phyloP scores from a whole-genome alignment of 2,888 invertebrate species.

The Drosophila anceps region DNA sequence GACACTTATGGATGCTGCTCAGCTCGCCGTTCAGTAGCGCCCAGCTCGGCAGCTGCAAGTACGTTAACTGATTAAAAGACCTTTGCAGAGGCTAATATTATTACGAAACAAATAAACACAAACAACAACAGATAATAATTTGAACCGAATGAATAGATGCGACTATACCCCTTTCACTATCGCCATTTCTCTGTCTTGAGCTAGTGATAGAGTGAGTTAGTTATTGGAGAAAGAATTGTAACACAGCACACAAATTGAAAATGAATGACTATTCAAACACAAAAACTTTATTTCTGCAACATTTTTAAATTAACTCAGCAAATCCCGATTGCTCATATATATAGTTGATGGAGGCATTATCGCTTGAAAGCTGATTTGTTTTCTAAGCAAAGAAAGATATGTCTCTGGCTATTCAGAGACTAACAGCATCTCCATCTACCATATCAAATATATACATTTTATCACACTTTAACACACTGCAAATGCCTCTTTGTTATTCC shows the following conservation, averaged over 20 bases:
- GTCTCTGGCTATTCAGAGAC: too few relatives aligned
- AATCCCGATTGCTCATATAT: too few relatives aligned
- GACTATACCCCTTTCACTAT: neutral
- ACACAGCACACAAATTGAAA: neutral
- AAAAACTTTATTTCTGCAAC: too few relatives aligned
- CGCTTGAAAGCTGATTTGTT: too few relatives aligned
- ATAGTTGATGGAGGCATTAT: too few relatives aligned
- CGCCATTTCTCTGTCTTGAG: neutral
- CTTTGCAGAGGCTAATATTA: neutral
- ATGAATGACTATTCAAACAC: too few relatives aligned
- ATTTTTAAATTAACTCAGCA: too few relatives aligned
- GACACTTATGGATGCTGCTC: conserved; percentile 64
- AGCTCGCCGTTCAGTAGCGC: conserved; percentile 55
- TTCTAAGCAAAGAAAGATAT: too few relatives aligned
- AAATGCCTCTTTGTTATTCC: neutral
- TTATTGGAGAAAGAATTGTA: neutral
- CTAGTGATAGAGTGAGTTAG: neutral
- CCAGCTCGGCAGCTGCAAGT: conserved; percentile 31
- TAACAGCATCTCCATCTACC: neutral
- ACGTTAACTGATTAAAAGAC: neutral
- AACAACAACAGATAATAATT: neutral
- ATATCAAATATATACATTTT: neutral
- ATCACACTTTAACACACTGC: neutral
- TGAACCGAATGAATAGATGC: neutral
- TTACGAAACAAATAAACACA: neutral